A percentile compares a stretch with the other conserved stretches of the same genome.
Evolutionary conservation across 2,797 vertebrate species (phyloP).

Genomic region (Chlorospingus semifuscus): DNA sequence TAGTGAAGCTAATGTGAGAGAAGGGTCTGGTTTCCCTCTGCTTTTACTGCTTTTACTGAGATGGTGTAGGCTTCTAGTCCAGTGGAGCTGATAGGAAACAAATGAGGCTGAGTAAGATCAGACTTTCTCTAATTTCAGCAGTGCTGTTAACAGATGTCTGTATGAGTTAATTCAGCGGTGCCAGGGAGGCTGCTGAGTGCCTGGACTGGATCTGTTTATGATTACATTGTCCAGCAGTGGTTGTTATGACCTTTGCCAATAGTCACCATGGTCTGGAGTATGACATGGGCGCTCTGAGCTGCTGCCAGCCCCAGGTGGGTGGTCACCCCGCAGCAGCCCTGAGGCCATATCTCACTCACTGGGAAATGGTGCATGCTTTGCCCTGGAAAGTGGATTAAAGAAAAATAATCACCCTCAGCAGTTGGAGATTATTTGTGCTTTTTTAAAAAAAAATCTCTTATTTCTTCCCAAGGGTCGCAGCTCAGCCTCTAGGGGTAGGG

Average conservation of each 20-base stretch:
- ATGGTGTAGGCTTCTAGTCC: not conserved
- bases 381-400: not conserved
- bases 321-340: not conserved
- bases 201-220: not conserved
- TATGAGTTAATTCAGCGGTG: not conserved
- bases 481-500: not conserved
- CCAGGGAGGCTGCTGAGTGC: not conserved
- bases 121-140: not conserved
- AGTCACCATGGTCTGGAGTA: not conserved
- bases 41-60: not conserved
- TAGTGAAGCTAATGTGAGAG: not conserved
- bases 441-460: not conserved
- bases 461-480: not conserved
- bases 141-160: not conserved
- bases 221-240: not conserved
- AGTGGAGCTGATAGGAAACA: not conserved
- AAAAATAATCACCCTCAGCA: not conserved
- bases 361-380: fast-evolving
- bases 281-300: not conserved
- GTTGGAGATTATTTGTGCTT: not conserved
- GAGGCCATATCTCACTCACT: fast-evolving
- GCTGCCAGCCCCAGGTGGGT: not conserved
- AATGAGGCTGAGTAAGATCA: not conserved
- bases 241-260: not conserved
- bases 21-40: not conserved